Evolutionary conservation across 2,113 vertebrate species (phyloP).

Genomic region (Oreochromis aureus): DNA sequence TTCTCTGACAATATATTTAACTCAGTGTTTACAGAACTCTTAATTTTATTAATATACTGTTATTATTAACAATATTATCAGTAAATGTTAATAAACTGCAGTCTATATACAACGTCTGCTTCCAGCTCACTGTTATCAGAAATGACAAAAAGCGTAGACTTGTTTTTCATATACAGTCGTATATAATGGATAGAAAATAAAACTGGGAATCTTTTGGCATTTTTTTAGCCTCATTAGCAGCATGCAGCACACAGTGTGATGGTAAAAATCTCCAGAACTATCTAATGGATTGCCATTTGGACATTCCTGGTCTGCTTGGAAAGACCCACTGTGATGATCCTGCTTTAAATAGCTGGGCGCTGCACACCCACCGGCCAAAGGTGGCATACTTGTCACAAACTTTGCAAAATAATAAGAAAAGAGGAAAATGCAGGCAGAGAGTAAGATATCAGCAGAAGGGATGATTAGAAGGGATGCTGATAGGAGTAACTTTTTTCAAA

Average conservation of each 20-base stretch:
- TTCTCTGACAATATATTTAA: neutral
- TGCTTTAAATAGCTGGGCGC: neutral
- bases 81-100: neutral
- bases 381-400: neutral
- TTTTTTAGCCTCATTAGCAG: neutral
- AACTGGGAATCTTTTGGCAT: neutral
- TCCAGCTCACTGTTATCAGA: neutral
- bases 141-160: neutral
- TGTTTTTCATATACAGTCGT: neutral
- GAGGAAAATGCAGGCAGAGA: neutral
- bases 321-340: neutral
- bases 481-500: neutral
- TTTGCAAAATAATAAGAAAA: neutral
- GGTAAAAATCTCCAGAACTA: neutral
- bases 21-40: neutral
- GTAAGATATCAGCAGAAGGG: neutral
- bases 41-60: neutral
- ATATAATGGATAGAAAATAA: neutral
- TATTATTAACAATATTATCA: neutral
- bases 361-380: neutral
- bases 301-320: neutral
- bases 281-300: neutral
- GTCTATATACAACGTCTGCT: neutral
- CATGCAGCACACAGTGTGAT: accelerated
- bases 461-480: neutral